Evolutionary conservation across 2,888 invertebrate species (phyloP).

Genomic region (Lasioglossum morio): DNA sequence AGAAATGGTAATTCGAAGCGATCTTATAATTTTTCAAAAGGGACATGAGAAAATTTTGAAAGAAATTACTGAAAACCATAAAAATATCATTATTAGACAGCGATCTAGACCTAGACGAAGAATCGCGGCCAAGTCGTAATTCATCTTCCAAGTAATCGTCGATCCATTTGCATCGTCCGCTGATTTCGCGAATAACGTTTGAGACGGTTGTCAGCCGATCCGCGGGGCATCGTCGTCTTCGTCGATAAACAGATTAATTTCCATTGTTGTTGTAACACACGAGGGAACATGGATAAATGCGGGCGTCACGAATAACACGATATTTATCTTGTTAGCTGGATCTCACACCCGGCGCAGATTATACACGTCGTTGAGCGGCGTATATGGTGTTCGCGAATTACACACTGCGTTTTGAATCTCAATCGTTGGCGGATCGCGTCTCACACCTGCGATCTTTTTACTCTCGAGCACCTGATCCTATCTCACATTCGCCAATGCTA

Average conservation of each 20-base stretch:
- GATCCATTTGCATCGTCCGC: background rate
- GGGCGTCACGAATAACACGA: constrained; percentile 47
- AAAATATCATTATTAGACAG: too few relatives aligned
- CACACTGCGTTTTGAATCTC: constrained; percentile 58
- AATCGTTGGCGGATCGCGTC: constrained; percentile 40
- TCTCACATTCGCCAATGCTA: constrained; percentile 28
- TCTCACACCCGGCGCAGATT: constrained; percentile 47
- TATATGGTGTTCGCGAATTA: constrained; percentile 54
- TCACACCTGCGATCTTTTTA: constrained; percentile 52
- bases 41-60: too few relatives aligned
- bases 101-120: too few relatives aligned
- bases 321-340: constrained; percentile 58
- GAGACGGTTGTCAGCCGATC: background rate
- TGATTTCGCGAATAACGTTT: background rate
- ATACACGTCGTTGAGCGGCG: constrained; percentile 46
- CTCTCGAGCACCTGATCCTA: constrained; percentile 42
- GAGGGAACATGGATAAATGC: background rate
- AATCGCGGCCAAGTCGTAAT: background rate
- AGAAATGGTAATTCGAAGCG: too few relatives aligned
- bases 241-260: constrained; percentile 37
- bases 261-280: constrained; percentile 30
- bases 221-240: background rate
- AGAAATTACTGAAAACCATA: too few relatives aligned
- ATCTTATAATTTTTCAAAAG: too few relatives aligned
- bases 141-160: background rate